Evolutionary conservation across 2,797 vertebrate genomes (phyloP).

Genomic region (Sebastes iracundus): DNA sequence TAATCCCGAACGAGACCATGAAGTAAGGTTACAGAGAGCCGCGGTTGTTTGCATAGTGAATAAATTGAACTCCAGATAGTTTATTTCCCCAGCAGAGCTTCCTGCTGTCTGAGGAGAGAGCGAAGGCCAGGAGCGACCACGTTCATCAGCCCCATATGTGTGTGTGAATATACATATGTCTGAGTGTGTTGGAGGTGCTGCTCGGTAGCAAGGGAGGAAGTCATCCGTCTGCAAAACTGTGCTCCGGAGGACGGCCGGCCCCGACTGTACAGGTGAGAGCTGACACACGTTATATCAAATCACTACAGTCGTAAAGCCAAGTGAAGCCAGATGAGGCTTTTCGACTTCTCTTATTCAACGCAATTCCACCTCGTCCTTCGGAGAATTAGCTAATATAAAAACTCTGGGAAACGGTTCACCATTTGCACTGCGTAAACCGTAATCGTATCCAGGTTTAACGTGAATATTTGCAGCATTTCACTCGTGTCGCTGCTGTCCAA

Average conservation of each 20-base stretch:
- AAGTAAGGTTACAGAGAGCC: slow-evolving; percentile 18
- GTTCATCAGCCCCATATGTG: slow-evolving; percentile 11
- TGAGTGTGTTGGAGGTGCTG: slow-evolving; percentile 38
- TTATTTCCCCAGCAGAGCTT: slow-evolving; percentile 65
- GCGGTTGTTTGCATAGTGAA: slow-evolving; percentile 54
- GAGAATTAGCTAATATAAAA: slow-evolving; percentile 22
- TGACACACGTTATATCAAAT: slow-evolving; percentile 67
- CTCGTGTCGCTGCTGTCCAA: background rate
- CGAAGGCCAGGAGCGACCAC: slow-evolving; percentile 36
- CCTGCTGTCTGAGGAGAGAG: slow-evolving; percentile 50
- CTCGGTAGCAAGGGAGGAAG: slow-evolving; percentile 74
- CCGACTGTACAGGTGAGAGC: slow-evolving; percentile 68
- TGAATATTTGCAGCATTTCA: slow-evolving; percentile 3
- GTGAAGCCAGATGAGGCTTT: slow-evolving; percentile 69
- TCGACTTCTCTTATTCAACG: background rate
- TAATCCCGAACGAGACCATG: slow-evolving; percentile 32
- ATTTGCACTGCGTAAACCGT: background rate
- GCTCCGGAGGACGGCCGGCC: slow-evolving; percentile 24
- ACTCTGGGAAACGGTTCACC: slow-evolving; percentile 12
- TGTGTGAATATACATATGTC: background rate
- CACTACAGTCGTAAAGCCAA: slow-evolving; percentile 54
- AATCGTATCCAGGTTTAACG: background rate
- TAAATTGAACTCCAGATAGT: slow-evolving; percentile 47
- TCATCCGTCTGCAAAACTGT: slow-evolving; percentile 59
- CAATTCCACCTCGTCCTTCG: background rate